A percentile compares a stretch with the other conserved stretches of the same genome.
These are phyloP conservation scores for Crepidodera aurea DNA, from an alignment of 2,888 invertebrate species.

Conservation along the genomic window DNA sequence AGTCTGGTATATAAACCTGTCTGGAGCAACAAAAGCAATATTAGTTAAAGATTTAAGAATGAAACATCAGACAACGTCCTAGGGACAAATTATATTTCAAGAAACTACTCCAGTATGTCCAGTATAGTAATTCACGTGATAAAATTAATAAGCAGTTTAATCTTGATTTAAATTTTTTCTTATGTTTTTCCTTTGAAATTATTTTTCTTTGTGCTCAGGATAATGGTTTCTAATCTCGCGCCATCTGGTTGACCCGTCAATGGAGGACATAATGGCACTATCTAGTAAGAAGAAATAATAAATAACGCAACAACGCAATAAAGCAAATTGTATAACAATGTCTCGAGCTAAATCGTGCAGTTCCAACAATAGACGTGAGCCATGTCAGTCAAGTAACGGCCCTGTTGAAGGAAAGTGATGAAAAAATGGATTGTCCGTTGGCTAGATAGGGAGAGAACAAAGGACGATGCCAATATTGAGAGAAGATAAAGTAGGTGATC, in stretches of 20 bases:
- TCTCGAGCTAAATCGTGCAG: slow-evolving; percentile 33
- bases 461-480: neutral
- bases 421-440: slow-evolving; percentile 16
- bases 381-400: slow-evolving; percentile 32
- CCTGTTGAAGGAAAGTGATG: slow-evolving; percentile 19
- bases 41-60: too few species aligned
- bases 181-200: too few species aligned
- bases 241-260: neutral
- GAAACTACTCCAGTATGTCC: too few species aligned
- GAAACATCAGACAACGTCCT: too few species aligned
- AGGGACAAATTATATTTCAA: too few species aligned
- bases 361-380: slow-evolving; percentile 36
- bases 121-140: too few species aligned
- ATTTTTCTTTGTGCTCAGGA: too few species aligned
- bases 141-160: too few species aligned
- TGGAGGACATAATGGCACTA: neutral
- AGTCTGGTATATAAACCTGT: too few species aligned
- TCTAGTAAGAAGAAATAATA: slow-evolving; percentile 3
- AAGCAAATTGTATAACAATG: slow-evolving; percentile 39
- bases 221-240: too few species aligned
- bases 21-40: too few species aligned
- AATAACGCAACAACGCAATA: slow-evolving; percentile 31
- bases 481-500: slow-evolving; percentile 3
- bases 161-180: too few species aligned
- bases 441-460: slow-evolving; percentile 9